phyloP scores from a whole-genome alignment of 1,140 invertebrate genomes.

The Drosophila auraria region DNA sequence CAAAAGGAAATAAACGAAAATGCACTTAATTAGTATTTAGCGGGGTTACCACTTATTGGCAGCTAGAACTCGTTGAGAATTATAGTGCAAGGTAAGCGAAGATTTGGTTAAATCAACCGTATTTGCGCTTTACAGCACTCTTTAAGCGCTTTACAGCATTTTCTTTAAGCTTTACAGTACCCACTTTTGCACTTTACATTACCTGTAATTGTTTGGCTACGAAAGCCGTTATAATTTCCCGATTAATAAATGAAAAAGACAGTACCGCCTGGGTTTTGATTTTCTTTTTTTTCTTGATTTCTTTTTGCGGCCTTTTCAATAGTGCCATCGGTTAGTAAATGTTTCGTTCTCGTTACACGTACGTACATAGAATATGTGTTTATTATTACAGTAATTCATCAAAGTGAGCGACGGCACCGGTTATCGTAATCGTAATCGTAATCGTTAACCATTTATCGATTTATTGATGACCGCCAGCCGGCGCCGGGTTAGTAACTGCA shows the following conservation, averaged over 20 bases:
- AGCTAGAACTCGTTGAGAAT: no score
- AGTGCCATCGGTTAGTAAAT: slow-evolving; percentile 40
- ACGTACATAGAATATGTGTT: slow-evolving; percentile 51
- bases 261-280: slow-evolving; percentile 44
- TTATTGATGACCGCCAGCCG: slow-evolving; percentile 29
- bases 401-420: slow-evolving; percentile 37
- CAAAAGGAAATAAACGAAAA: no score
- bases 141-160: no score
- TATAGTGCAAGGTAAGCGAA: no score
- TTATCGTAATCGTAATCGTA: neutral
- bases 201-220: no score
- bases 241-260: slow-evolving; percentile 29
- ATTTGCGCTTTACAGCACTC: no score
- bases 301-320: slow-evolving; percentile 48
- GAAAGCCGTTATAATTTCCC: neutral
- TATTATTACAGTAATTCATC: slow-evolving; percentile 54
- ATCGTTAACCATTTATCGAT: slow-evolving; percentile 2
- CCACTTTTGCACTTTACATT: no score
- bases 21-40: no score
- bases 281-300: slow-evolving; percentile 48
- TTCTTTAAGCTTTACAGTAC: no score
- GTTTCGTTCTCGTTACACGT: slow-evolving; percentile 45
- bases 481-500: slow-evolving; percentile 39
- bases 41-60: no score
- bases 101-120: no score